Evolutionary conservation across 1,140 invertebrate genomes (phyloP), one percentile per base, ranked within the genome.

Genomic region (Drosophila funebris): DNA sequence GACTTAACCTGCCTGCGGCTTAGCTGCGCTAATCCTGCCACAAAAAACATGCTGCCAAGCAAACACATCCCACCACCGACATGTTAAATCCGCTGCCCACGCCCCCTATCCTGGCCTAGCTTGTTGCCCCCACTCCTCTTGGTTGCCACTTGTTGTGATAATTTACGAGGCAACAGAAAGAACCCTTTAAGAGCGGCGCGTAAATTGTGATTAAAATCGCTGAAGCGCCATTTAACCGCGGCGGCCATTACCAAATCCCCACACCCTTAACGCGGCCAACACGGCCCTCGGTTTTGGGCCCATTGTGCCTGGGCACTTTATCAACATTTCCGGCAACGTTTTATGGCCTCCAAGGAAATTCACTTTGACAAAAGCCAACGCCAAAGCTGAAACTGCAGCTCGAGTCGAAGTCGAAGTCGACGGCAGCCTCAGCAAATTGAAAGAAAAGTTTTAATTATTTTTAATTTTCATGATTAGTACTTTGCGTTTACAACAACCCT

Each of bases 391-490:
- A 31, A 27, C 3, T 2, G 13, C 54, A 48, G 64, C 3, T 41
- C 14, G 74, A 52, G 31, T 41, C 36, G n/a, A 20, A 1, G 36
- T 13, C 18, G 14, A 14, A 37, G 29, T 8, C 33, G 33, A n/a
- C 31, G 27, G 22, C 24, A 36, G 39, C 56, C 46, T 31, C 50
- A 56, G 66, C 66, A 88, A 88, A 88, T 88, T 88, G 83, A 88
- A 88, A 88, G 83, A 88, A 88, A 88, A 89, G 84, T 88, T 88
- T 88, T 88, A 88, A 88, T 88, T 88, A 88, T 88, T 88, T 88
- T 88, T 88, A 88, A 88, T 88, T 88, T 89, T 88, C 83, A 83
- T 88, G 83, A 88, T 88, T 88, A 88, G 83, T 88, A 88, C 83
- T 88, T 88, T 87, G 78, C 82, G 82, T 78, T 87, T 87, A 82